Evolutionary conservation across 2,797 vertebrate species (phyloP).

Genomic region (Etheostoma perlongum): DNA sequence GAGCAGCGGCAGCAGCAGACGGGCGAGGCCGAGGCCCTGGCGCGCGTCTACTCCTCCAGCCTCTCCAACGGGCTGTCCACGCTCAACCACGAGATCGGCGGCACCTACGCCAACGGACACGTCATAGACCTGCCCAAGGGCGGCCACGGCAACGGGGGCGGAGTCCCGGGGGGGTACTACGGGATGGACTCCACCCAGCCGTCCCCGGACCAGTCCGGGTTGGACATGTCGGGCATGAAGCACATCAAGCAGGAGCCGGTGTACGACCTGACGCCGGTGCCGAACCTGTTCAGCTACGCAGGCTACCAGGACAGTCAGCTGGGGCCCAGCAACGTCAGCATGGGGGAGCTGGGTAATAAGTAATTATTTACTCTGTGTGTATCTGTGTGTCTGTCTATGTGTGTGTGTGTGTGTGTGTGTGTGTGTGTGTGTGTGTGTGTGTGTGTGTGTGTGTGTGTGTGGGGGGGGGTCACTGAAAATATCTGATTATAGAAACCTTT

Average conservation of each 20-base stretch:
- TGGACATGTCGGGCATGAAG: constrained; percentile 99
- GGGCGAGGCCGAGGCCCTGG: constrained; percentile 94
- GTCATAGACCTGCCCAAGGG: constrained; percentile 96
- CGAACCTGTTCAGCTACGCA: constrained; percentile 98
- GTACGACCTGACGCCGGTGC: constrained; percentile 97
- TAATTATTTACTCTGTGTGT: too few relatives aligned
- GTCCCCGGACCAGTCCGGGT: constrained; percentile 97
- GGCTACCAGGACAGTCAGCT: constrained; percentile 97
- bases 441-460: too few relatives aligned
- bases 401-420: too few relatives aligned
- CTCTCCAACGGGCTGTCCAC: constrained; percentile 93
- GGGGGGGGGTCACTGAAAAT: too few relatives aligned
- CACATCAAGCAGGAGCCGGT: constrained; percentile 99
- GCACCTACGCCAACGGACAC: constrained; percentile 94
- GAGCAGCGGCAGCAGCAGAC: constrained; percentile 97
- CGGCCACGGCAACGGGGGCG: constrained; percentile 80
- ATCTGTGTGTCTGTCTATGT: too few relatives aligned
- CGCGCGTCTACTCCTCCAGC: constrained; percentile 93
- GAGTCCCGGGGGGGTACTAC: constrained; percentile 87
- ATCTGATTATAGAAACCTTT: too few relatives aligned
- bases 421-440: too few relatives aligned
- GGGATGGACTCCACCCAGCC: constrained; percentile 96
- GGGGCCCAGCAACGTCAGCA: constrained; percentile 93
- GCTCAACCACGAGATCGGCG: constrained; percentile 92
- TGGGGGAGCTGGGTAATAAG: constrained; percentile 94